Evolutionary conservation across 92 coral and sea anemone genomes (phyloP).

Genomic region (Epizoanthus ramosus): DNA sequence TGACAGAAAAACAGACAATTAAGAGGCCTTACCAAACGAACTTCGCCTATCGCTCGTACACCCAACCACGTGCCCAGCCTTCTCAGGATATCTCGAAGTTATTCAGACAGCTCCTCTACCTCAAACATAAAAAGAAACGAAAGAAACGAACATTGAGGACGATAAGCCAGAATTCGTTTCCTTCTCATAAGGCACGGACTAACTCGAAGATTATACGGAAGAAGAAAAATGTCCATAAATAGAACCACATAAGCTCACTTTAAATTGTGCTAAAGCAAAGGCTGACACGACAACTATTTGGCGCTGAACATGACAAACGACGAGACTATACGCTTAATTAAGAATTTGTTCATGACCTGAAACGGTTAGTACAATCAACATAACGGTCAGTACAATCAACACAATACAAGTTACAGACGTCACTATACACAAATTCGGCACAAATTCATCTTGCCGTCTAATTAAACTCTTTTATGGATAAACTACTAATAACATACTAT

Average conservation of each 20-base stretch:
- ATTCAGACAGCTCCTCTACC: conserved; percentile 17
- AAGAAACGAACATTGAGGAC: conserved; percentile 10
- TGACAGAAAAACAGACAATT: background rate
- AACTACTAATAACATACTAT: too few species aligned
- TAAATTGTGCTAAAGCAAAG: background rate
- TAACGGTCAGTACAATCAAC: too few species aligned
- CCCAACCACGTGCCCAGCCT: background rate
- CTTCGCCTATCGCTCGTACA: background rate
- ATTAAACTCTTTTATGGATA: too few species aligned
- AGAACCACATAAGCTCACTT: background rate
- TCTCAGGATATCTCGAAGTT: background rate
- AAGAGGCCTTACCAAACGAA: background rate
- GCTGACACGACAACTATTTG: too few species aligned
- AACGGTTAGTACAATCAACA: too few species aligned
- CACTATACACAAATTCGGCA: too few species aligned
- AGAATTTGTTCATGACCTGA: background rate
- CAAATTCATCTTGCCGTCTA: too few species aligned
- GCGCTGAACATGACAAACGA: too few species aligned
- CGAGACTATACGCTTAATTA: background rate
- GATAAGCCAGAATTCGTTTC: background rate
- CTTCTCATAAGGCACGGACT: background rate
- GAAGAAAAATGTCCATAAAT: background rate
- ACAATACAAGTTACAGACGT: too few species aligned
- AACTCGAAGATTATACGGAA: background rate
- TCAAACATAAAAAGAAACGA: conserved; percentile 29